Evolutionary conservation across 2,888 invertebrate genomes (phyloP), one percentile per base, ranked within the genome.

Genomic region (Limnephilus lunatus): DNA sequence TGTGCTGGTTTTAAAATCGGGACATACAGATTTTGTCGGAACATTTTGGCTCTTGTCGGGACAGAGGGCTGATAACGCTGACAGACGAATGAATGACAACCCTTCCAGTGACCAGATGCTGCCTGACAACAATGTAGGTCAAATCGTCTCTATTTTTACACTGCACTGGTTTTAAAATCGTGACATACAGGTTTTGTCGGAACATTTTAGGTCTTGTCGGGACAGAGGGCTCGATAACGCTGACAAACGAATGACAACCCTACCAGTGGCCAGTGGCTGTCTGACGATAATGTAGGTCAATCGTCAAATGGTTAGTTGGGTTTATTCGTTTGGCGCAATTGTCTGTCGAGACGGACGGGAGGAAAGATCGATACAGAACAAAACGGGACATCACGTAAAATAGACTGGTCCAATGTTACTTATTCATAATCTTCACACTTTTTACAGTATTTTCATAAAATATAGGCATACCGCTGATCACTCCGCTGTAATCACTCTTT

Each of bases 341-440:
- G 48, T 44, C 30, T 48, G 86, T 14, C 48, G 48, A 87, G 87
- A 31, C 14, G 19, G 86, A 44, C 9, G 30, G 30, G 25, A 14
- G 30, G 68, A 31, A 87, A 87, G 53, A 87, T 87, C 87, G 87
- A 87, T 87, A 87, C 14, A n/a, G 25, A n/a, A 68, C 68, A 68
- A 25, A 68, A 68, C 25, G 2, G 2, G 25, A 25, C 68, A n/a
- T 25, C 25, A n/a, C n/a, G 68, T 7, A 87, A 48, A 87, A 87
- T 87, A 87, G 87, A 87, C 87, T 87, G 87, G 44, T 87, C 87
- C 68, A 87, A 14, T 44, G 15, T n/a, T n/a, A 83, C 31, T 83
- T 83, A 48, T 48, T 15, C 15, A 68, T 1, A 68, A 68, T 19
- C 68, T 68, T 68, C 68, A 53, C 25, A 68, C 7, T 68, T 68